phyloP scores from a whole-genome alignment of 2,888 invertebrate genomes.

The Pristionchus arcanus region DNA sequence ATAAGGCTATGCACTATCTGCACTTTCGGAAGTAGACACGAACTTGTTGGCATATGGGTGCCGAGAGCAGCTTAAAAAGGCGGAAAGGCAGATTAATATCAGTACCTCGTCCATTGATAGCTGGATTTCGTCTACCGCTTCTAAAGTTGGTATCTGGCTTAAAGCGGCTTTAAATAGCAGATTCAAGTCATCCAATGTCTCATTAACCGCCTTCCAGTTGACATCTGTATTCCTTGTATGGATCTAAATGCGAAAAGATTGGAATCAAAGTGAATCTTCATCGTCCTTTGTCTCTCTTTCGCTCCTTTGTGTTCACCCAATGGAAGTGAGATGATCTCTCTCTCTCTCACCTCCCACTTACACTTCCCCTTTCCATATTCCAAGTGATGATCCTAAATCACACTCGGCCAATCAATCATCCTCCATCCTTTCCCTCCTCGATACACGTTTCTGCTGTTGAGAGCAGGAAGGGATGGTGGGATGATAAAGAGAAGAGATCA shows the following conservation, averaged over 20 bases:
- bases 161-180: too few species aligned
- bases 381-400: conserved; percentile 49
- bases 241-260: not conserved
- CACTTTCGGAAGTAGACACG: conserved; percentile 2
- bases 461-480: not conserved
- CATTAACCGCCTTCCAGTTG: too few species aligned
- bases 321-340: not conserved
- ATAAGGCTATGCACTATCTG: conserved; percentile 20
- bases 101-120: too few species aligned
- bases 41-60: not conserved
- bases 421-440: conserved; percentile 16
- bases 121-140: too few species aligned
- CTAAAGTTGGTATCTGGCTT: too few species aligned
- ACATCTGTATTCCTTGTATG: too few species aligned
- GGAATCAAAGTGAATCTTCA: not conserved
- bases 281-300: conserved; percentile 42
- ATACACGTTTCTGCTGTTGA: conserved; percentile 7
- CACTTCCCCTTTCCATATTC: not conserved
- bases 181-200: too few species aligned
- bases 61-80: not conserved
- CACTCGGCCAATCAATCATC: conserved; percentile 32
- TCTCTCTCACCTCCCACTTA: not conserved
- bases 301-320: conserved; percentile 10
- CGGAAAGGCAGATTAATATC: too few species aligned
- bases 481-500: not conserved